Evolutionary conservation across 2,797 vertebrate genomes (phyloP), one percentile per base, ranked within the genome.

Genomic region (Chiroxiphia lanceolata): DNA sequence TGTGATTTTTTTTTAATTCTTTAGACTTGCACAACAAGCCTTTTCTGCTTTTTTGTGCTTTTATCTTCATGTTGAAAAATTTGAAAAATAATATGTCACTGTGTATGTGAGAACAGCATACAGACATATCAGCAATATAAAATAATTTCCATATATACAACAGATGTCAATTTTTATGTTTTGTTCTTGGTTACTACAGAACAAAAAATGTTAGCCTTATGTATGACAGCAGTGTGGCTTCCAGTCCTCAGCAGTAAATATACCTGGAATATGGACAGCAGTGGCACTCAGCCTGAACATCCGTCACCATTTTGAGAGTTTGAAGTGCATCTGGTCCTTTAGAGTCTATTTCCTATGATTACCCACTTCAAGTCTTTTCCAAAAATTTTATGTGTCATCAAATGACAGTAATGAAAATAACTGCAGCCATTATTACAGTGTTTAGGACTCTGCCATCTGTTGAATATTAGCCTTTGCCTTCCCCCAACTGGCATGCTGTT

Each of bases 381-480:
- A 96, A 80, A 94, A 95, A 91, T 94, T 95, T 69, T 94, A 82
- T 92, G 83, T 96, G 95, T 92, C 97, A 93, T 92, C 94, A 96
- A 94, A 95, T 92, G 95, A 96, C 94, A 95, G 96, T 93, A 97
- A 97, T 96, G 97, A 97, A 97, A 98, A 97, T 96, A 97, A 97
- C 96, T 92, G 89, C 94, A 95, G 90, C 93, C 93, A 92, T 97
- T 97, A 97, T 97, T 97, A 97, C 36, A 94, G 96, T 94, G 92
- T 96, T 97, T 95, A 97, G 95, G 95, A 94, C 93, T 96, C 92
- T 90, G 69, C 97, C 97, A 98, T 98, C 98, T 98, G 97, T 97
- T 97, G 96, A 97, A 78, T 96, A 97, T 98, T 98, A 98, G 96
- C 97, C 97, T 97, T 97, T 98, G 97, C 91, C 95, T 96, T 97